Evolutionary conservation across 2,113 vertebrate species (phyloP).

Genomic region (Neofelis nebulosa): DNA sequence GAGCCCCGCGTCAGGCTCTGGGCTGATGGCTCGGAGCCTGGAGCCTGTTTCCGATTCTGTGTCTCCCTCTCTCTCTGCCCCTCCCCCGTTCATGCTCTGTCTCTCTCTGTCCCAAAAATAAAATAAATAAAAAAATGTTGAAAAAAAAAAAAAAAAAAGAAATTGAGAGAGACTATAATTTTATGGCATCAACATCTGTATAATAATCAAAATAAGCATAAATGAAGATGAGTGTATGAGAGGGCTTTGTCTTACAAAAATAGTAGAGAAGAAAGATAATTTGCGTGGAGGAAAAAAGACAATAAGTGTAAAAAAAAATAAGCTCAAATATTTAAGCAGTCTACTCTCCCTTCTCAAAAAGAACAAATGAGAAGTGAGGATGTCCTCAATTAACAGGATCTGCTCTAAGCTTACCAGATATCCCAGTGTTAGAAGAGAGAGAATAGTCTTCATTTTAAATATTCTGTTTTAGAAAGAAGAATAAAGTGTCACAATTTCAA

Average conservation of each 20-base stretch:
- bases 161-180: not conserved
- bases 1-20: too few relatives aligned
- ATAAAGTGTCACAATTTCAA: not conserved
- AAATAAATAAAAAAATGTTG: too few relatives aligned
- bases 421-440: not conserved
- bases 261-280: not conserved
- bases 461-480: not conserved
- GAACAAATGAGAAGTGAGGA: not conserved
- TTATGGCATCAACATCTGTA: not conserved
- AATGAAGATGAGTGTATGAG: not conserved
- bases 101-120: too few relatives aligned
- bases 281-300: not conserved
- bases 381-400: not conserved
- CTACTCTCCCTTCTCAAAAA: not conserved
- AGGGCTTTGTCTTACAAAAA: not conserved
- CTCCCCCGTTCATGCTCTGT: too few relatives aligned
- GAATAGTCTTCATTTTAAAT: not conserved
- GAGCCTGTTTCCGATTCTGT: too few relatives aligned
- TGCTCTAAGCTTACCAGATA: not conserved
- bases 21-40: too few relatives aligned
- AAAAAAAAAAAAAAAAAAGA: conserved; percentile 1
- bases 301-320: not conserved
- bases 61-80: too few relatives aligned
- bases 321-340: conserved; percentile 37
- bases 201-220: not conserved